Percentiles rank a stretch among this genome's conserved stretches.
Conservation (phyloP, 2,113 vertebrate genomes). For the Trogon surrucura region DNA sequence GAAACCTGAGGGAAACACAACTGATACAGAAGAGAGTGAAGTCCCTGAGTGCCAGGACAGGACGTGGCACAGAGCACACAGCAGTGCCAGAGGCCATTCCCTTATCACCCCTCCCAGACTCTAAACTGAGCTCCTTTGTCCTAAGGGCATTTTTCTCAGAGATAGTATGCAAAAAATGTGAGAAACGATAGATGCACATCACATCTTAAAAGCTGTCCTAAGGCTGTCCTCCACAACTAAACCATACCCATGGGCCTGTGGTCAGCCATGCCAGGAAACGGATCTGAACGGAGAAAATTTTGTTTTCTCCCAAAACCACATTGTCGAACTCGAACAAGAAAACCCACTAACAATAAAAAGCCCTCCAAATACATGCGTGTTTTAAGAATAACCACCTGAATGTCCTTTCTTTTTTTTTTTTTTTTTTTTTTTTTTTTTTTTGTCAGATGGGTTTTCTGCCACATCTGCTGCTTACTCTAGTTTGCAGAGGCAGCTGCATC, state of each 20-base stretch:
- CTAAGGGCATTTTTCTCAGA: not conserved
- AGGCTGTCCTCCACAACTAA: not conserved
- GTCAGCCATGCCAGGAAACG: not conserved
- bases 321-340: not conserved
- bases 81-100: fast-evolving
- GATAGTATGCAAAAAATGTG: not conserved
- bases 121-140: not conserved
- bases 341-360: not conserved
- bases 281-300: not conserved
- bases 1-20: not conserved
- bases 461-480: not conserved
- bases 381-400: not conserved
- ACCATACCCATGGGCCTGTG: fast-evolving
- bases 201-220: not conserved
- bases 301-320: not conserved
- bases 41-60: not conserved
- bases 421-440: not conserved
- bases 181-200: not conserved
- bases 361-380: not conserved
- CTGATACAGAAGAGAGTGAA: not conserved
- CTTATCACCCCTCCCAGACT: not conserved
- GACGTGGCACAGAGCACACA: not conserved
- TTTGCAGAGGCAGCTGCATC: not conserved
- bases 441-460: not conserved
- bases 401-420: not conserved